These are phyloP conservation scores for Agrotis exclamationis DNA, from an alignment of 2,888 invertebrate species.

Conservation along the genomic window DNA sequence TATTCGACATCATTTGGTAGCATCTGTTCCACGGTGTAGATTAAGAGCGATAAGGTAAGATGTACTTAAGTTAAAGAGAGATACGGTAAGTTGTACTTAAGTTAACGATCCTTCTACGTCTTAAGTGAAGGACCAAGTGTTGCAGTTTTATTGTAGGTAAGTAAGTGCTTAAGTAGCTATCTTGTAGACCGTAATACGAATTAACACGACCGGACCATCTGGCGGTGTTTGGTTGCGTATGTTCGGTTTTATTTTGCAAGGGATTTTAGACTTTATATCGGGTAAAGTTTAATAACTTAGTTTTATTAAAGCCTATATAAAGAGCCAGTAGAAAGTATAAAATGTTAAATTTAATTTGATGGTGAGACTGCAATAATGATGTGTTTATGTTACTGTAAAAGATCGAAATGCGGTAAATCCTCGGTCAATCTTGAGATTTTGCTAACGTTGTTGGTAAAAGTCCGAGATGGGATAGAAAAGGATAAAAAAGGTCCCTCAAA, in stretches of 20 bases:
- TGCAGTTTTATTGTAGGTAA: slow-evolving; percentile 27
- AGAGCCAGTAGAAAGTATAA: too few species aligned
- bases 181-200: slow-evolving; percentile 12
- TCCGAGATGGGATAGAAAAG: too few species aligned
- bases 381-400: too few species aligned
- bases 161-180: slow-evolving; percentile 17
- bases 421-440: too few species aligned
- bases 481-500: too few species aligned
- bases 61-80: slow-evolving; percentile 6
- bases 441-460: too few species aligned
- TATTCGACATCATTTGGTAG: background rate
- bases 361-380: too few species aligned
- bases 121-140: slow-evolving; percentile 34
- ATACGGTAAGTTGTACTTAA: slow-evolving; percentile 3
- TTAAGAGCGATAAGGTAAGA: slow-evolving; percentile 16
- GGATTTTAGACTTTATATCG: background rate
- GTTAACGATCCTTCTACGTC: slow-evolving; percentile 18
- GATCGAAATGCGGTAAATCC: too few species aligned
- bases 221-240: background rate
- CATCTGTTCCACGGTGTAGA: slow-evolving; percentile 20
- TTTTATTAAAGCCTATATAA: too few species aligned
- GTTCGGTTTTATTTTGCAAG: background rate
- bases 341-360: too few species aligned
- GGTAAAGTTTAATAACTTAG: background rate
- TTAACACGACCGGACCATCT: slow-evolving; percentile 17